Evolutionary conservation across 2,797 vertebrate genomes (phyloP).

Genomic region (Diceros bicornis): DNA sequence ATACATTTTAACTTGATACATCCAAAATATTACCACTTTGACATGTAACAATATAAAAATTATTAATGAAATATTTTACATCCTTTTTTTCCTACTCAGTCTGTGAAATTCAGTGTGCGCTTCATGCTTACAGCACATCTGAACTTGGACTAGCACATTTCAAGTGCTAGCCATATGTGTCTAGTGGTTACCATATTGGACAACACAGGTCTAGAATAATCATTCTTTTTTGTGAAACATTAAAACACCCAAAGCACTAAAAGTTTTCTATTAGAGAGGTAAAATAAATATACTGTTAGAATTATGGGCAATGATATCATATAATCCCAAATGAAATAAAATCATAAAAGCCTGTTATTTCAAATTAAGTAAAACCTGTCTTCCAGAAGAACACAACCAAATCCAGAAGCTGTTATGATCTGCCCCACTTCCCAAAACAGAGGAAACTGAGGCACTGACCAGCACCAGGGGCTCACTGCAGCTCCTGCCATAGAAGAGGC

Average conservation of each 20-base stretch:
- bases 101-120: not conserved
- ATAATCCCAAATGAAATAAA: conserved; percentile 27
- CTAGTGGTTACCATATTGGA: not conserved
- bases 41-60: not conserved
- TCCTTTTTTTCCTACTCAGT: not conserved
- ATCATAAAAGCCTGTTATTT: not conserved
- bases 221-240: not conserved
- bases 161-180: not conserved
- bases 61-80: not conserved
- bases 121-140: not conserved
- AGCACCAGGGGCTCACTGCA: no score
- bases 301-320: not conserved
- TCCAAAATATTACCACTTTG: conserved; percentile 16
- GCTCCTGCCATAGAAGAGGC: not conserved
- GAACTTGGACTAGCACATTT: not conserved
- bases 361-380: conserved; percentile 5
- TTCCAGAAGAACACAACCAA: not conserved
- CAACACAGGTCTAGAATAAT: not conserved
- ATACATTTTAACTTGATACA: not conserved
- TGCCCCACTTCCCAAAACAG: not conserved
- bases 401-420: not conserved
- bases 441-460: not conserved
- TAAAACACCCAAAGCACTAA: not conserved
- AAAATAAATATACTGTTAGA: not conserved
- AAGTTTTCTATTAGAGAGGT: not conserved